A percentile compares a stretch with the other conserved stretches of the same genome.
phyloP scores from a whole-genome alignment of 2,797 vertebrate genomes.

The Varecia variegata region DNA sequence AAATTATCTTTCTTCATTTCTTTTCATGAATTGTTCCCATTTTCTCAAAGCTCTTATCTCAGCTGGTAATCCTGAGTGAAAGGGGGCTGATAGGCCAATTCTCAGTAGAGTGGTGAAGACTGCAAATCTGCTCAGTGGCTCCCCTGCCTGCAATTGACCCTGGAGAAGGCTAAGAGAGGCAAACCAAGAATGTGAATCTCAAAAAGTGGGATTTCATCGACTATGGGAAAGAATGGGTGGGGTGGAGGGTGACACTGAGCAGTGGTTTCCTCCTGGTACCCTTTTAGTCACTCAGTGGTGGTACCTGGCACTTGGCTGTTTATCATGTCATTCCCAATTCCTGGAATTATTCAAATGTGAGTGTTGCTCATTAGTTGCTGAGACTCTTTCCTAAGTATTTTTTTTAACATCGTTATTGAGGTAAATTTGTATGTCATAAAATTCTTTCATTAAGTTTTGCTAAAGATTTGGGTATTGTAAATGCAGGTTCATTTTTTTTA shows the following conservation, averaged over 20 bases:
- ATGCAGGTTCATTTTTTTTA: background rate
- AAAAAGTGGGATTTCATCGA: background rate
- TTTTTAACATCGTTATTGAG: background rate
- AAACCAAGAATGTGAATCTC: background rate
- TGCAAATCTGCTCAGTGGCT: background rate
- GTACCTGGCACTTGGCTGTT: background rate
- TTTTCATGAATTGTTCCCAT: background rate
- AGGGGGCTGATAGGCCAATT: background rate
- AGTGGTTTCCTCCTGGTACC: background rate
- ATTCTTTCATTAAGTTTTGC: background rate
- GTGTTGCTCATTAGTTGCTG: background rate
- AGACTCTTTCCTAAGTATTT: background rate
- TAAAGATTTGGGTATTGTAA: background rate
- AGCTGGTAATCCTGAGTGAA: background rate
- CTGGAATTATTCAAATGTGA: background rate
- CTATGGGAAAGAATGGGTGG: background rate
- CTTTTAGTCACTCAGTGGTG: background rate
- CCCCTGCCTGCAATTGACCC: background rate
- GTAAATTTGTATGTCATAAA: background rate
- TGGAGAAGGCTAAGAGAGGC: background rate
- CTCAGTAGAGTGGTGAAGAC: background rate
- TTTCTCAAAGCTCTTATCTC: background rate
- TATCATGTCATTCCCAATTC: background rate
- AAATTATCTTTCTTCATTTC: background rate
- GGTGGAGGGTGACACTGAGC: background rate